Conservation (phyloP, 2,888 invertebrate species). For the Macrophya annulata region DNA sequence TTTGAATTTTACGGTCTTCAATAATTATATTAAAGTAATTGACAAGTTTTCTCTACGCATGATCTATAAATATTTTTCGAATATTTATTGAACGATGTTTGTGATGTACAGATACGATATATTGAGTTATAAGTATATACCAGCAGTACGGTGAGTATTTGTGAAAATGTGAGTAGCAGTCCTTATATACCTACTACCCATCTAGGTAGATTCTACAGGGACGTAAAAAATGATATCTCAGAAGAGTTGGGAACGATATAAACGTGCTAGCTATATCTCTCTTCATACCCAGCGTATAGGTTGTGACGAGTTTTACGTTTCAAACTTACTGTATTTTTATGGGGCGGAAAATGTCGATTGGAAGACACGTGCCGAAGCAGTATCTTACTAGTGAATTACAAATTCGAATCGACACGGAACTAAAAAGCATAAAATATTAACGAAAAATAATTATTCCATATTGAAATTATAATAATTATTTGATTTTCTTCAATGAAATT, state of each 20-base stretch:
- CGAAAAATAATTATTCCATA: too few species aligned
- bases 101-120: too few species aligned
- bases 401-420: background rate
- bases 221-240: conserved; percentile 30
- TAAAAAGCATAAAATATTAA: background rate
- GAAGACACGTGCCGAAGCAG: conserved; percentile 30
- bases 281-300: background rate
- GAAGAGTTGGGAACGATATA: background rate
- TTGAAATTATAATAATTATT: background rate
- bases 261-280: background rate
- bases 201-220: background rate
- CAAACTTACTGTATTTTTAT: conserved; percentile 8
- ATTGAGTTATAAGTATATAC: too few species aligned
- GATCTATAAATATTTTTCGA: too few species aligned
- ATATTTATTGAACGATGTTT: too few species aligned
- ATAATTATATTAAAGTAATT: too few species aligned
- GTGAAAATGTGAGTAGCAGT: background rate
- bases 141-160: background rate
- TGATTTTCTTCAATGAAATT: background rate
- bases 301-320: conserved; percentile 24
- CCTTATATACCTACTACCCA: background rate
- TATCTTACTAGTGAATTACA: conserved; percentile 22
- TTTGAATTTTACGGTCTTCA: too few species aligned
- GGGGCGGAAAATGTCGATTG: conserved; percentile 36
- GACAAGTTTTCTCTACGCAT: too few species aligned